Percentiles rank a stretch among this genome's conserved stretches.
Evolutionary conservation across 2,113 vertebrate genomes (phyloP).

Genomic region (Rhinolophus ferrumequinum): DNA sequence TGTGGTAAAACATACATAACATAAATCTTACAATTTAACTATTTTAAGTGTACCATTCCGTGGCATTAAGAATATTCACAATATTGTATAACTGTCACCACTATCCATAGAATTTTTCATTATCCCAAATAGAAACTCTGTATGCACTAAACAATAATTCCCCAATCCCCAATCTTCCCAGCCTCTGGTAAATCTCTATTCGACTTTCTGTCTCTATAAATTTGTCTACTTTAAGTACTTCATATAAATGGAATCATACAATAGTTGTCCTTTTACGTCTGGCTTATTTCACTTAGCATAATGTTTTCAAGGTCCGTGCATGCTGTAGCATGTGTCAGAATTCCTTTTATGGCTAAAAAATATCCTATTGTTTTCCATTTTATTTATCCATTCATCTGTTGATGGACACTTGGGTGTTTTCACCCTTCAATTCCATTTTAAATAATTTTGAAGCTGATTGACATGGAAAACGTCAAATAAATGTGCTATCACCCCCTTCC

Average conservation of each 20-base stretch:
- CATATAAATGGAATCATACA: not conserved
- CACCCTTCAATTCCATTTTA: not conserved
- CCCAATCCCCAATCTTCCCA: not conserved
- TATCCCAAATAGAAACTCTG: not conserved
- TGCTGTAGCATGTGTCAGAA: not conserved
- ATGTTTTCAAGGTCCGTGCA: not conserved
- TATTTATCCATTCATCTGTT: not conserved
- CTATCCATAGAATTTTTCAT: not conserved
- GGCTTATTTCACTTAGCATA: not conserved
- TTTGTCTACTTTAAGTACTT: not conserved
- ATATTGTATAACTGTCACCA: not conserved
- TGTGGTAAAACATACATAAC: not conserved
- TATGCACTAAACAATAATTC: not conserved
- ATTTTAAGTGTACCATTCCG: not conserved
- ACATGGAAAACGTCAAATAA: not conserved
- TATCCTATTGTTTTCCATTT: not conserved
- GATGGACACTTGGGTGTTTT: not conserved
- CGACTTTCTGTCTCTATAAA: not conserved
- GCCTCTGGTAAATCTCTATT: not conserved
- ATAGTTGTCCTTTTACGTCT: not conserved
- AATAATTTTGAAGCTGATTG: constrained; percentile 1
- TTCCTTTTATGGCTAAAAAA: not conserved
- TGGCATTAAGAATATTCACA: not conserved
- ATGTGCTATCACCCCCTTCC: not conserved
- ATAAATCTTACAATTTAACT: not conserved